Conservation (phyloP, 1,140 invertebrate species). For the Harpegnathos saltator region DNA sequence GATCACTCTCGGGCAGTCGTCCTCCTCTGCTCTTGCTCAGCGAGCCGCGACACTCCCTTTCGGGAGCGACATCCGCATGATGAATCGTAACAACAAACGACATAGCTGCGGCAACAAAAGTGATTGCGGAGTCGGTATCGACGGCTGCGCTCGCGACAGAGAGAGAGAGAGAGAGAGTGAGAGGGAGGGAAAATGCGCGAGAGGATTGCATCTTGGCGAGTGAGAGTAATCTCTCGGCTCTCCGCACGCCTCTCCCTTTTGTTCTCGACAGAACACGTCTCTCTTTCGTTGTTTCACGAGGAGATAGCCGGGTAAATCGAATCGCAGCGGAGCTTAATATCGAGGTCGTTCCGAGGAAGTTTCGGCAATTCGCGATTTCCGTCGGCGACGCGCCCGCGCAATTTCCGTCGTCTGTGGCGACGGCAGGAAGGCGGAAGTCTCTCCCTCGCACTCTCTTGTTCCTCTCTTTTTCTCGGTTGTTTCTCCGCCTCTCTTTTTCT, state of each 20-base stretch:
- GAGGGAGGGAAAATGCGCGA: constrained; percentile 20
- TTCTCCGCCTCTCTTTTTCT: too few relatives aligned
- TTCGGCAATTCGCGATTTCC: background rate
- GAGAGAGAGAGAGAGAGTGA: too few relatives aligned
- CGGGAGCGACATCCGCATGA: too few relatives aligned
- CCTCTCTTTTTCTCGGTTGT: too few relatives aligned
- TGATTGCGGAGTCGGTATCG: background rate
- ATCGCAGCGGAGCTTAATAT: constrained; percentile 3
- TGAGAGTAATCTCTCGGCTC: constrained; percentile 12
- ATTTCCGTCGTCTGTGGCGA: background rate
- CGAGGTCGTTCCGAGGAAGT: background rate
- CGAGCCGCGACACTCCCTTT: too few relatives aligned
- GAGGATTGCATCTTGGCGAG: background rate
- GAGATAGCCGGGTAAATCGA: constrained; percentile 9
- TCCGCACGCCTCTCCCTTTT: constrained; percentile 20
- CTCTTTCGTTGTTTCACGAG: background rate
- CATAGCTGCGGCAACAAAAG: background rate
- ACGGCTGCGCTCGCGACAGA: background rate
- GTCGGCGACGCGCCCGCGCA: background rate
- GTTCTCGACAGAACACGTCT: constrained; percentile 8
- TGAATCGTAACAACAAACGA: too few relatives aligned
- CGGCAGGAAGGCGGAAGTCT: background rate
- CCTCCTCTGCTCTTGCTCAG: too few relatives aligned
- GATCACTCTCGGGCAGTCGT: too few relatives aligned
- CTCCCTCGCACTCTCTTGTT: too few relatives aligned